Base-by-base conservation (phyloP, 1,140 invertebrate species). In the Bombus breviceps region DNA sequence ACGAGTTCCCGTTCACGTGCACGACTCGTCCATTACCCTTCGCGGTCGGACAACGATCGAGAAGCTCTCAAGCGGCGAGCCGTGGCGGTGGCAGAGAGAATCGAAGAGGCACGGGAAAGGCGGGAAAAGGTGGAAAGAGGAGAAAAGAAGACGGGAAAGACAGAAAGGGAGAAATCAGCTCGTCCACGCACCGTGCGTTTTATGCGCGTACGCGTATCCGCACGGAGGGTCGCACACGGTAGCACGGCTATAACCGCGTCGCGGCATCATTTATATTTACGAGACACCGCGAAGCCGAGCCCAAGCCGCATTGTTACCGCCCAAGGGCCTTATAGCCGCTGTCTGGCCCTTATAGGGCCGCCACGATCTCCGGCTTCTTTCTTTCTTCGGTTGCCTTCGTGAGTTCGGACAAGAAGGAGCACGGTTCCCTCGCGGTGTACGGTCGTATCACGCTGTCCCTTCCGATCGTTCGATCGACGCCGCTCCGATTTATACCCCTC, bases 191-290 rank as follows among this genome's bases (percentile, higher is more conserved):
- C 41, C 79, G 79, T 74, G 79, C 87, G 86, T 91, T 90, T 89
- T 92, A 92, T 90, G 92, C 79, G 73, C 75, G 85, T 82, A 83
- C 87, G 81, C 71, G 89, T 74, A 87, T 87, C 83, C 80, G 47
- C 1, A 18, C 18, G 18, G 5, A 53, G 47, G 18, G 47, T 81
- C 77, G 81, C 80, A 88, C 90, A 91, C 93, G 92, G 93, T 94
- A 93, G 94, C 92, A 88, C 62, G 89, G 92, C 92, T 91, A 93
- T 93, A 94, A 94, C 92, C 91, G 89, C 92, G 90, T 92, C 92
- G 92, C 92, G 92, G 93, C 92, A 94, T 95, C 93, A 94, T 95
- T 95, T 95, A 95, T 95, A 94, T 94, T 95, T 94, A 95, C 93
- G 93, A 95, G 93, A 94, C 94, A 94, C 91, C 91, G 91, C 91